These are phyloP conservation scores for Zophobas morio DNA, from an alignment of 1,140 invertebrate species.

Conservation along the genomic window DNA sequence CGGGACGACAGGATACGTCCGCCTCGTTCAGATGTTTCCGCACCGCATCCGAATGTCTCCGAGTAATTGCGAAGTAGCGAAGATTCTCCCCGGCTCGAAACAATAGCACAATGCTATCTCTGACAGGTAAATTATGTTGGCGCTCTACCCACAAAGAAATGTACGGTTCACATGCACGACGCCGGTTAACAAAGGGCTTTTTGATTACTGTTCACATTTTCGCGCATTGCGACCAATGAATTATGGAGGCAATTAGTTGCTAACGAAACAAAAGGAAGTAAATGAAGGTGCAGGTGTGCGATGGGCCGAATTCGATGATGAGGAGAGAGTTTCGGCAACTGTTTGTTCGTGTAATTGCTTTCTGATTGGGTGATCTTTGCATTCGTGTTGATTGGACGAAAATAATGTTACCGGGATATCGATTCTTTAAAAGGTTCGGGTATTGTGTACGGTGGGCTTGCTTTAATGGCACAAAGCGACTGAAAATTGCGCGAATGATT, in stretches of 20 bases:
- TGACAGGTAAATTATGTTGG: conserved; percentile 40
- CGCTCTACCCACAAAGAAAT: conserved; percentile 28
- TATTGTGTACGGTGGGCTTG: neutral
- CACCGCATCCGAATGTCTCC: conserved; percentile 19
- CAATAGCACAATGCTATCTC: conserved; percentile 41
- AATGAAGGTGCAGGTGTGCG: neutral
- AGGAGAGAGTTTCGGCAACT: neutral
- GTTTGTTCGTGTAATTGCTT: no score
- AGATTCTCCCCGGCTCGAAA: conserved; percentile 20
- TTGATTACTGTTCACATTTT: conserved; percentile 40
- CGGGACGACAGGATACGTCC: conserved; percentile 33
- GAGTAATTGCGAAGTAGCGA: conserved; percentile 18
- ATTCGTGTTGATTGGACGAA: no score
- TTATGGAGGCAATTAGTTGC: conserved; percentile 37
- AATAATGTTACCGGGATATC: neutral
- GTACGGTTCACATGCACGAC: conserved; percentile 36
- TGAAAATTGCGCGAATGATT: neutral
- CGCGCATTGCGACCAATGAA: conserved; percentile 37
- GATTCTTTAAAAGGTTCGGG: neutral
- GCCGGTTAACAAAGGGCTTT: conserved; percentile 35
- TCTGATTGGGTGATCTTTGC: no score
- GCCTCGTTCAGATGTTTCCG: conserved; percentile 26
- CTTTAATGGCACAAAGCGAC: neutral
- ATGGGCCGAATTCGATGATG: neutral
- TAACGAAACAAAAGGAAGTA: conserved; percentile 28